These are phyloP conservation scores for Drosophila subobscura DNA, from an alignment of 1,140 invertebrate species.

Conservation along the genomic window DNA sequence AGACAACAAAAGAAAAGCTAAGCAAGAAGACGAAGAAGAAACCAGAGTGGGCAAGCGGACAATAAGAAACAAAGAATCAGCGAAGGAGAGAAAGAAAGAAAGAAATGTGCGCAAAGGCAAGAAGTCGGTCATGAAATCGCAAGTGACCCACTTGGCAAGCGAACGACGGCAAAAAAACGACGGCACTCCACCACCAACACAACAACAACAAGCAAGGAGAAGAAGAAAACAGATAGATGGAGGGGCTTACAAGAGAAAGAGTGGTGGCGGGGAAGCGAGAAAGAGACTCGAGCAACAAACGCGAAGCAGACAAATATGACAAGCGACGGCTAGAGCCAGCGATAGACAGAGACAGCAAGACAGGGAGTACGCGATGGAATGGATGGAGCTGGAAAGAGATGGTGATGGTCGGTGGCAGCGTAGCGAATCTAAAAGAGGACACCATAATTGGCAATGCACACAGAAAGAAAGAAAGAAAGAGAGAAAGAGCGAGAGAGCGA, in stretches of 20 bases:
- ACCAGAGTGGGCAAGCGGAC: slow-evolving; percentile 30
- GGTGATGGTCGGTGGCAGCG: slow-evolving; percentile 36
- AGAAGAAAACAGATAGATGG: background rate
- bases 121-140: slow-evolving; percentile 82
- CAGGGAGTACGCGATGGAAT: no score
- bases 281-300: slow-evolving; percentile 68
- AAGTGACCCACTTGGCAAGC: slow-evolving; percentile 79
- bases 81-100: slow-evolving; percentile 33
- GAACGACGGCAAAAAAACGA: slow-evolving; percentile 55
- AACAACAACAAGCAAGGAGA: slow-evolving; percentile 7
- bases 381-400: no score
- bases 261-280: no score
- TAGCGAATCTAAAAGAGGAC: slow-evolving; percentile 77
- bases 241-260: no score
- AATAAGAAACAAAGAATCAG: slow-evolving; percentile 35
- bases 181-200: background rate
- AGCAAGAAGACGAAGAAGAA: slow-evolving; percentile 4
- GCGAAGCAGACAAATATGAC: slow-evolving; percentile 77
- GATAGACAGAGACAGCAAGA: slow-evolving; percentile 26
- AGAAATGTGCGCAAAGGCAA: slow-evolving; percentile 38
- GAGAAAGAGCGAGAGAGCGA: slow-evolving; percentile 1
- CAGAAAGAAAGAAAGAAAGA: slow-evolving; percentile 31
- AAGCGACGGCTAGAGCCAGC: slow-evolving; percentile 62
- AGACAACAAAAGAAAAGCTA: slow-evolving; percentile 29
- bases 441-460: slow-evolving; percentile 77